Percentiles rank a stretch among this genome's conserved stretches.
These are phyloP conservation scores for Nephrotoma flavescens DNA, from an alignment of 2,888 invertebrate genomes.

Conservation along the genomic window DNA sequence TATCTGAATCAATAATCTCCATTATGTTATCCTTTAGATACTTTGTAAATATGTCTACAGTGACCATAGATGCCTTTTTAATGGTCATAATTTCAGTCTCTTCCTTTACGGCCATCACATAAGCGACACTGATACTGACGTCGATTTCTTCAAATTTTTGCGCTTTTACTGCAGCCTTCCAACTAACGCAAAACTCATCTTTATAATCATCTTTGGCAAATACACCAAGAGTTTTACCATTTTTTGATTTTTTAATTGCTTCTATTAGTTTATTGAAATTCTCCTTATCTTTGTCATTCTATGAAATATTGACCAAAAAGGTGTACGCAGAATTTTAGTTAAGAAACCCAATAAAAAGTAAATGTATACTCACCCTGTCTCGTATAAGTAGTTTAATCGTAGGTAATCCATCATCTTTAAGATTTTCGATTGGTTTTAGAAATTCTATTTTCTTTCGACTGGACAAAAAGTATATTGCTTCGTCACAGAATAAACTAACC, in stretches of 20 bases:
- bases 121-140: constrained; percentile 68
- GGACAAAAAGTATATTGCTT: constrained; percentile 76
- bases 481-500: constrained; percentile 77
- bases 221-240: constrained; percentile 75
- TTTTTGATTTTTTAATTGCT: constrained; percentile 74
- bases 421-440: constrained; percentile 72
- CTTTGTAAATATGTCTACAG: constrained; percentile 90
- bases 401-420: constrained; percentile 73
- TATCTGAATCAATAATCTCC: constrained; percentile 97
- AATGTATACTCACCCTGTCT: constrained; percentile 58
- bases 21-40: constrained; percentile 95
- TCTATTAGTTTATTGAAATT: constrained; percentile 68
- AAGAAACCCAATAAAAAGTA: constrained; percentile 1
- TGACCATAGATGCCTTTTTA: constrained; percentile 83
- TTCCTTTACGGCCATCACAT: constrained; percentile 88
- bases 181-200: constrained; percentile 84
- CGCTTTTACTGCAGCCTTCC: constrained; percentile 64
- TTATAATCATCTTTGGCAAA: constrained; percentile 89
- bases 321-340: too few species aligned
- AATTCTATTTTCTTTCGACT: constrained; percentile 98
- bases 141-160: constrained; percentile 77
- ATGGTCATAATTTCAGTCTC: constrained; percentile 79
- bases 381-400: constrained; percentile 72
- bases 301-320: constrained; percentile 15
- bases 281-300: constrained; percentile 83